A percentile compares a stretch with the other conserved stretches of the same genome.
phyloP scores from a whole-genome alignment of 2,888 invertebrate genomes.

The Zygaena filipendulae region DNA sequence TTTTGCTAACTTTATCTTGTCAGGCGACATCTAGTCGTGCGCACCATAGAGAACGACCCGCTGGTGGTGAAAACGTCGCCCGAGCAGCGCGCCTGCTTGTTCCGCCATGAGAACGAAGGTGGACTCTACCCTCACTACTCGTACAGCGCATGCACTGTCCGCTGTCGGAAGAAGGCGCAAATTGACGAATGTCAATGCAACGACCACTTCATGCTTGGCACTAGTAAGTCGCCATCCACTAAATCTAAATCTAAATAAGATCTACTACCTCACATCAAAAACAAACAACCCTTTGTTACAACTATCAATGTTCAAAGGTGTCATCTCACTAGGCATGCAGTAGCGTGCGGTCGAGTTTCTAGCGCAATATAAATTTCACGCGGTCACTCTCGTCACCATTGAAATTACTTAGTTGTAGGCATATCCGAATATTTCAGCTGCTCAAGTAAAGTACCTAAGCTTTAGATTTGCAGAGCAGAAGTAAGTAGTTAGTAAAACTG shows the following conservation, averaged over 20 bases:
- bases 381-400: too few species aligned
- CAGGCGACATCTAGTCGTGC: conserved; percentile 64
- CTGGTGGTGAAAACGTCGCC: conserved; percentile 70
- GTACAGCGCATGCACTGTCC: conserved; percentile 77
- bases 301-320: background rate
- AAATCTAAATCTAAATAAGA: too few species aligned
- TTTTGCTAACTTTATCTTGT: too few species aligned
- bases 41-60: conserved; percentile 77
- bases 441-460: too few species aligned
- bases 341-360: too few species aligned
- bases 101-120: conserved; percentile 72
- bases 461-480: too few species aligned
- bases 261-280: too few species aligned
- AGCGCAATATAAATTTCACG: too few species aligned
- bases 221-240: conserved; percentile 57
- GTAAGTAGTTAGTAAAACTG: too few species aligned
- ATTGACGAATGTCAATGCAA: conserved; percentile 72
- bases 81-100: conserved; percentile 76
- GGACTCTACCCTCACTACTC: conserved; percentile 75
- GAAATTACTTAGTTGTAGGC: too few species aligned
- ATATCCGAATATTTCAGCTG: too few species aligned
- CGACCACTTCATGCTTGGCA: conserved; percentile 75
- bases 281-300: background rate
- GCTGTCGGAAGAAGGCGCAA: conserved; percentile 75
- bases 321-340: too few species aligned